Conservation (phyloP, 2,113 vertebrate genomes). For the Siniperca knerii region DNA sequence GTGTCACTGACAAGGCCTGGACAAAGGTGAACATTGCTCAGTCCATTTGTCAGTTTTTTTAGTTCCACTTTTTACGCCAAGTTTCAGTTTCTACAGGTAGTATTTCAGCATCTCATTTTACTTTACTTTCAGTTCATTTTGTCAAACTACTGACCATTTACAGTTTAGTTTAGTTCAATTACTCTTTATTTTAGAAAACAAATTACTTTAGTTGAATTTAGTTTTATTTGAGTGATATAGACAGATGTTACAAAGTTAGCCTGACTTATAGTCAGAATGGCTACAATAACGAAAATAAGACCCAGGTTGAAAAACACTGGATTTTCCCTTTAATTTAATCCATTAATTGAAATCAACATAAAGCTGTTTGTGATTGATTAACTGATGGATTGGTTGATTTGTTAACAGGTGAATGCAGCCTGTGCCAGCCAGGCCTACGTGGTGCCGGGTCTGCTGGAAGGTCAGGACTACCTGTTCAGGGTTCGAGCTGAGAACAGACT, state of each 20-base stretch:
- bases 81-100: not conserved
- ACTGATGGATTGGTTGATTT: not conserved
- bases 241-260: no score
- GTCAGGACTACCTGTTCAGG: conserved; percentile 96
- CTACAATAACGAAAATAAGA: no score
- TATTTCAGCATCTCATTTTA: not conserved
- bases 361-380: no score
- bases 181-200: no score
- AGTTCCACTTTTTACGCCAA: not conserved
- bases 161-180: no score
- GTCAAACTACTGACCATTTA: no score
- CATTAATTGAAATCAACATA: no score
- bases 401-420: conserved; percentile 83
- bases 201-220: not conserved
- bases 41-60: not conserved
- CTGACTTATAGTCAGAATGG: no score
- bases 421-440: conserved; percentile 95
- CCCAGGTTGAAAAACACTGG: no score
- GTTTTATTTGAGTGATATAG: not conserved
- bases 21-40: conserved; percentile 84
- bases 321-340: no score
- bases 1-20: conserved; percentile 94
- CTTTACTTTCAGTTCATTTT: not conserved
- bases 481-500: conserved; percentile 96
- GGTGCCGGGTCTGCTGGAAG: conserved; percentile 92